Conservation (phyloP, 2,888 invertebrate species). For the Nasonovia ribisnigri region DNA sequence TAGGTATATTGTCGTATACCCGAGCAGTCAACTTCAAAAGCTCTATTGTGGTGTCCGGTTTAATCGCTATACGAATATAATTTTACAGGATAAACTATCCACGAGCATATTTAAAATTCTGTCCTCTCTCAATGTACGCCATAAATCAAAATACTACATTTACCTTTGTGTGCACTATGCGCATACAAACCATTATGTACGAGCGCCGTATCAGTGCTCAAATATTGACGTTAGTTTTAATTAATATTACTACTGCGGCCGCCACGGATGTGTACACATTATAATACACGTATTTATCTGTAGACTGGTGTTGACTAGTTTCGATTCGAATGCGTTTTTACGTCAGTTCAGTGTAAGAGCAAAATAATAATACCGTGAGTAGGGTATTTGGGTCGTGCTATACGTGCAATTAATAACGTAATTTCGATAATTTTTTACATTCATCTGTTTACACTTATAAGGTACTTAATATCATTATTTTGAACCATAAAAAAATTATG, state of each 20-base stretch:
- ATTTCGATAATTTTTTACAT: too few relatives aligned
- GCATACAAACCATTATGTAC: neutral
- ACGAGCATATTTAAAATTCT: neutral
- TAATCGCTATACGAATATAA: neutral
- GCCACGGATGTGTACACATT: neutral
- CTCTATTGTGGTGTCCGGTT: neutral
- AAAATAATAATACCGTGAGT: neutral
- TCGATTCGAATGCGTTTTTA: neutral
- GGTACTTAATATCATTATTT: too few relatives aligned
- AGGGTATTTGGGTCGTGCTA: neutral
- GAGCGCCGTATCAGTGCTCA: neutral
- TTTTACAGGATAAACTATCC: neutral
- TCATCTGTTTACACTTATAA: too few relatives aligned
- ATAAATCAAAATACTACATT: constrained; percentile 1
- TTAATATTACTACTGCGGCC: neutral
- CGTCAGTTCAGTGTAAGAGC: neutral
- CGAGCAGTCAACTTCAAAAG: neutral
- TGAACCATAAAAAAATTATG: too few relatives aligned
- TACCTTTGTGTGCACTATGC: neutral
- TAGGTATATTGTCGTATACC: neutral
- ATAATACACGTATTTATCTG: neutral
- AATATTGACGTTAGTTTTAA: neutral
- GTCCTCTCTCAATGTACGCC: neutral
- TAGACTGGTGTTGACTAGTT: neutral
- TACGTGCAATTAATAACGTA: too few relatives aligned